Base-by-base conservation (phyloP, 2,113 vertebrate genomes). In the Elephas maximus region DNA sequence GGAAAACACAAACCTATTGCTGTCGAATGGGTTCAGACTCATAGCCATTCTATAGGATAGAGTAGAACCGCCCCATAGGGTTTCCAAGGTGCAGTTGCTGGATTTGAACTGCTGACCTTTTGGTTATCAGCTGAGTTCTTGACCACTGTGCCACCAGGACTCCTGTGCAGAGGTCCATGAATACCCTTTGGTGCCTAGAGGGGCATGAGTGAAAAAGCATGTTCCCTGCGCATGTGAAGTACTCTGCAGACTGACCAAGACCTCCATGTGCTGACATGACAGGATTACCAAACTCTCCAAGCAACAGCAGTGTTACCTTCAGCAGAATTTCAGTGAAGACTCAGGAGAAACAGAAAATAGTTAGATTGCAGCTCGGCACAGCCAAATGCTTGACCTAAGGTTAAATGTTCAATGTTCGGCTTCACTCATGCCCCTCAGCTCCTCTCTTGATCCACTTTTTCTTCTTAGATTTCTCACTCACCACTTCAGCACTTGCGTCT, bases 231-330 rank as follows among this genome's bases (percentile, higher is more conserved):
- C 1, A 8, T 9, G 1, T 51, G 0, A 5, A 60, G 62, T 37
- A 33, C 62, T 76, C 17, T 44, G 5, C 8, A 60, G 88, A 37
- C 76, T 28, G 44, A 48, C 48, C 24, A 79, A 67, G 44, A 65
- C 8, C 76, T 48, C 88, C 33, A 5, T 48, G 48, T 8, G 60
- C 44, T 33, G 26, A 57, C 53, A 57, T 57, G 11, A 57, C 3
- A 12, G 53, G 12, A 57, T 57, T 57, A 15, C 53, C 53, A 57
- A 17, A 14, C 48, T 26, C 51, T 26, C 44, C 48, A 79, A 57
- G 24, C 62, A 24, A 44, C 2, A 2, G 0, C 2, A 15, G 44
- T 63, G 10, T 45, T 3, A 4, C 1, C 0, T 67, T 37, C n/a
- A 28, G 44, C 79, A 28, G 80, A 76, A 21, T 63, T 20, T 63